These are phyloP conservation scores for Eledone cirrhosa DNA, from an alignment of 2,888 invertebrate genomes.

Conservation along the genomic window DNA sequence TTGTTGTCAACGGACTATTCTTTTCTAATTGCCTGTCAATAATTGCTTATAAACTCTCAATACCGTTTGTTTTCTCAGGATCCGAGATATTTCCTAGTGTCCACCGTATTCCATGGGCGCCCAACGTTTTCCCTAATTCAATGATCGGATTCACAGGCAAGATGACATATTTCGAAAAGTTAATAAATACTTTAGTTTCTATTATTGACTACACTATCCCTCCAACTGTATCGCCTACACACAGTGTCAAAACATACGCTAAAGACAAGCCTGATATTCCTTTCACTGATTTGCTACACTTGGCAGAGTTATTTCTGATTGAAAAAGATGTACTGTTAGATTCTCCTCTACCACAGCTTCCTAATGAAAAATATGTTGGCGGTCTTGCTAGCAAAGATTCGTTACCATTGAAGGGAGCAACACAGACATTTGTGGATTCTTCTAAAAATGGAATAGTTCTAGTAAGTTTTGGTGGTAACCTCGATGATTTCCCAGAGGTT, in stretches of 20 bases:
- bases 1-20: not conserved
- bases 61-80: not conserved
- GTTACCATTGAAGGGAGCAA: constrained; percentile 29
- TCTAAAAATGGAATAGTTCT: constrained; percentile 37
- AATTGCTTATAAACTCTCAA: not conserved
- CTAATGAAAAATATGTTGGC: constrained; percentile 35
- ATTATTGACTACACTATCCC: not conserved
- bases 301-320: constrained; percentile 36
- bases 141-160: not conserved
- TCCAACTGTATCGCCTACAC: not conserved
- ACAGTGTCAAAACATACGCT: constrained; percentile 31
- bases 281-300: constrained; percentile 25
- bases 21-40: not conserved
- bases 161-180: not conserved
- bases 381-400: constrained; percentile 35
- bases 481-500: constrained; percentile 32
- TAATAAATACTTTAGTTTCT: not conserved
- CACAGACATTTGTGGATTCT: constrained; percentile 33
- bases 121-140: not conserved
- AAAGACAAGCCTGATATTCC: constrained; percentile 29
- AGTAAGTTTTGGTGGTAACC: constrained; percentile 37
- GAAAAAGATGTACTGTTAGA: constrained; percentile 35
- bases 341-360: constrained; percentile 33
- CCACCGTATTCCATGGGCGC: not conserved
- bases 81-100: not conserved